These are phyloP conservation scores for Aethes cnicana DNA, from an alignment of 2,888 invertebrate genomes.

Conservation along the genomic window DNA sequence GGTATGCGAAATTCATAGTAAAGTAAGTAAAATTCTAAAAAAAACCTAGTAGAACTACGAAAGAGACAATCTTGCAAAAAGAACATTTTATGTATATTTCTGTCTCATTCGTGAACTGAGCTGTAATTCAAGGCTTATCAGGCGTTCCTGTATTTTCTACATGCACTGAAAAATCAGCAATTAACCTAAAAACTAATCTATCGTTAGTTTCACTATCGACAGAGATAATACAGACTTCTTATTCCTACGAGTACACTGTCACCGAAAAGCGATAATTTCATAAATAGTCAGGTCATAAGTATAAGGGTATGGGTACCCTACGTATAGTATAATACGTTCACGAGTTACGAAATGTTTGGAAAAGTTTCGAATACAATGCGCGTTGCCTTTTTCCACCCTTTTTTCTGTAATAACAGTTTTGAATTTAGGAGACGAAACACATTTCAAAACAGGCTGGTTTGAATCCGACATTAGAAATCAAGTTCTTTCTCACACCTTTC, in stretches of 20 bases:
- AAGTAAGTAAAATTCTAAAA: background rate
- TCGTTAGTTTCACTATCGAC: slow-evolving; percentile 62
- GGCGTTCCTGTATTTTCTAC: background rate
- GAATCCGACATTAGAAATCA: too few relatives aligned
- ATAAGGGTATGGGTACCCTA: too few relatives aligned
- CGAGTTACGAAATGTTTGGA: too few relatives aligned
- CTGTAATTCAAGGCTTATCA: background rate
- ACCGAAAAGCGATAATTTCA: background rate
- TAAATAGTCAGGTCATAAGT: background rate
- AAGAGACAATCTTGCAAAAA: background rate
- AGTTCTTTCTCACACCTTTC: too few relatives aligned
- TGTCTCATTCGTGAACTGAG: too few relatives aligned
- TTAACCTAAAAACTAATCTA: slow-evolving; percentile 79
- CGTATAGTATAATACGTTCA: too few relatives aligned
- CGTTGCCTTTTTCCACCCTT: too few relatives aligned
- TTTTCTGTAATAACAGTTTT: too few relatives aligned
- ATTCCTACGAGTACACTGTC: slow-evolving; percentile 18
- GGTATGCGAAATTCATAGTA: background rate
- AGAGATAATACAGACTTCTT: slow-evolving; percentile 41
- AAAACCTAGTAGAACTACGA: background rate
- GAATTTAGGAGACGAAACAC: too few relatives aligned
- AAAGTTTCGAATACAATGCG: too few relatives aligned
- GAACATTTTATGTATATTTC: background rate
- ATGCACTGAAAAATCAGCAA: slow-evolving; percentile 74
- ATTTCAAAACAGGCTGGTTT: too few relatives aligned